A percentile compares a stretch with the other conserved stretches of the same genome.
These are phyloP conservation scores for Micromussa lordhowensis DNA, from an alignment of 92 coral and sea anemone species.

Conservation along the genomic window DNA sequence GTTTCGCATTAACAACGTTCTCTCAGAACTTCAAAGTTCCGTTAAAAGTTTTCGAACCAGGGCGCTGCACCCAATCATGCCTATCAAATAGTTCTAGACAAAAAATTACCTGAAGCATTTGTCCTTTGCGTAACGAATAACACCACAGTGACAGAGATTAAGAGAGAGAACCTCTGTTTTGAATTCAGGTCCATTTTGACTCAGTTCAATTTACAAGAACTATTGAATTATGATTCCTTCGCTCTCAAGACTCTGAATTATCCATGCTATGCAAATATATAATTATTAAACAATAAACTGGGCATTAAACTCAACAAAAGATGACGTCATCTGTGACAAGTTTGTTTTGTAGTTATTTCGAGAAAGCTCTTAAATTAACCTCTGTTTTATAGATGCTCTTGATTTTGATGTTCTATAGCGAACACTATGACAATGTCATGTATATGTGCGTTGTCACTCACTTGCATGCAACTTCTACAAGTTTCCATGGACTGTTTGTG, in stretches of 20 bases:
- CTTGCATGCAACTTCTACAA: too few species aligned
- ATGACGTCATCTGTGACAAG: conserved; percentile 1
- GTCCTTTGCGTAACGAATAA: neutral
- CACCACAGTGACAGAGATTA: neutral
- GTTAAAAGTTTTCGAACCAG: neutral
- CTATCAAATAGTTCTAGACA: neutral
- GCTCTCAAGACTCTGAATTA: neutral
- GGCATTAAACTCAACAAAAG: neutral
- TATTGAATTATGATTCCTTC: neutral
- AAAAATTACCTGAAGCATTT: neutral
- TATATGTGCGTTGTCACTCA: too few species aligned
- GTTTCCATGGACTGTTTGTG: too few species aligned
- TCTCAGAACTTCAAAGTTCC: neutral
- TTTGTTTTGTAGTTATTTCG: neutral
- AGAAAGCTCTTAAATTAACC: neutral
- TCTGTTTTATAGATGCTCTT: neutral
- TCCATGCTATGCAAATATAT: neutral
- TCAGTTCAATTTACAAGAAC: neutral
- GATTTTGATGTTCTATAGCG: neutral
- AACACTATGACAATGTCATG: neutral
- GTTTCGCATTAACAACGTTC: neutral
- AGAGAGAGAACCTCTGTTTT: neutral
- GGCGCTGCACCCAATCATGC: neutral
- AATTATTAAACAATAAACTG: neutral
- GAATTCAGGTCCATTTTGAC: neutral